Percentiles rank a stretch among this genome's conserved stretches.
phyloP scores from a whole-genome alignment of 2,113 vertebrate genomes.

The Falco punctatus region DNA sequence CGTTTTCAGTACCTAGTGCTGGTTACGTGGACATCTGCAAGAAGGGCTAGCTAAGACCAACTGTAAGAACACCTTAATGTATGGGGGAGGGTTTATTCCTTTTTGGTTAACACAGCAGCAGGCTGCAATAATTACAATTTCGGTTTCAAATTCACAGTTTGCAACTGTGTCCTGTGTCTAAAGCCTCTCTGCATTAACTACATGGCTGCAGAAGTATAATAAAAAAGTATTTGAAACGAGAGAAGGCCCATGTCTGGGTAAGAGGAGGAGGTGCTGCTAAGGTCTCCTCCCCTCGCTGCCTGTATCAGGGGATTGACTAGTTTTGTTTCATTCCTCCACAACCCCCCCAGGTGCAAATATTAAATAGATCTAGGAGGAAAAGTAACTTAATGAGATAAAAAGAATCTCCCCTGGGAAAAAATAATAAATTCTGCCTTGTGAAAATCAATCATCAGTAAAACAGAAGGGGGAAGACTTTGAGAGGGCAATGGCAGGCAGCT shows the following conservation, averaged over 20 bases:
- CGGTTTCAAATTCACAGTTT: background rate
- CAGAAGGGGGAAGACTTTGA: background rate
- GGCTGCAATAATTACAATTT: background rate
- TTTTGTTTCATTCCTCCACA: background rate
- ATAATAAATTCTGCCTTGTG: background rate
- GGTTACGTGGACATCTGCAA: background rate
- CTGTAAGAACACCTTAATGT: background rate
- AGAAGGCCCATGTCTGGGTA: background rate
- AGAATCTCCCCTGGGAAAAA: background rate
- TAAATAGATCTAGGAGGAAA: background rate
- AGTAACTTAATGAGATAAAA: background rate
- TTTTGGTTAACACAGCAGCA: background rate
- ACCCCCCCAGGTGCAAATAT: rapidly evolving
- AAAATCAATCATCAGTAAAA: background rate
- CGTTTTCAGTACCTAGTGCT: background rate
- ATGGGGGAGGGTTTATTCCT: background rate
- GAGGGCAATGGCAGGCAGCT: background rate
- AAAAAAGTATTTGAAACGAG: background rate
- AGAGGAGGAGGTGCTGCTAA: background rate
- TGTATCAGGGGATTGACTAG: background rate
- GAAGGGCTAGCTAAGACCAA: background rate
- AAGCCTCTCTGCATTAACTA: background rate
- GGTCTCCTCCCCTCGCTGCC: background rate
- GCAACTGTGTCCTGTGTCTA: background rate
- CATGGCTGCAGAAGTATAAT: background rate